Conservation (phyloP, 2,888 invertebrate genomes). For the Lasioglossum leucozonium region DNA sequence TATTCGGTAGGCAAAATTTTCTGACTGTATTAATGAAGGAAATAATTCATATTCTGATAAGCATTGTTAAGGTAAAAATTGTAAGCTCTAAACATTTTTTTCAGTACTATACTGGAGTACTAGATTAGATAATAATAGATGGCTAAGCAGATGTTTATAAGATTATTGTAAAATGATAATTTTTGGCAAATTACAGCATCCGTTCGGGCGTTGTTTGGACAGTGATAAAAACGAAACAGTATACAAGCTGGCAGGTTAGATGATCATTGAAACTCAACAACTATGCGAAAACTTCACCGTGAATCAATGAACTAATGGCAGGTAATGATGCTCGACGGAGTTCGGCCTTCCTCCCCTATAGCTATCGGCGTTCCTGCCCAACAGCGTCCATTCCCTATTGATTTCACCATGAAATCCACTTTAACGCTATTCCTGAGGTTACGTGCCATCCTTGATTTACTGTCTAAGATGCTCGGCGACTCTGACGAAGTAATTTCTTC, state of each 20-base stretch:
- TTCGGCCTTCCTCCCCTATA: slow-evolving; percentile 51
- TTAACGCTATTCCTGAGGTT: slow-evolving; percentile 57
- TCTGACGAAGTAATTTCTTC: slow-evolving; percentile 52
- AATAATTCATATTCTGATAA: too few species aligned
- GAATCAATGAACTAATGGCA: slow-evolving; percentile 67
- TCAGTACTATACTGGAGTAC: too few species aligned
- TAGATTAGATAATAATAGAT: too few species aligned
- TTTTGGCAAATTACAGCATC: not conserved
- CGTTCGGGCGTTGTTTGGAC: not conserved
- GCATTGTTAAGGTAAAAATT: too few species aligned
- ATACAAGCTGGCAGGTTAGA: not conserved
- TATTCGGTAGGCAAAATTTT: too few species aligned
- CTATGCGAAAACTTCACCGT: slow-evolving; percentile 62
- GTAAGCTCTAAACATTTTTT: too few species aligned
- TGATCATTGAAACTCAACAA: slow-evolving; percentile 48
- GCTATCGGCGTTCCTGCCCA: slow-evolving; percentile 42
- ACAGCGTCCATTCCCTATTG: slow-evolving; percentile 60
- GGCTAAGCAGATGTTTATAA: too few species aligned
- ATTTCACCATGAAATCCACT: slow-evolving; percentile 65
- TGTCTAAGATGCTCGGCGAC: slow-evolving; percentile 38
- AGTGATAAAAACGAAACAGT: not conserved
- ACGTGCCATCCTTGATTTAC: slow-evolving; percentile 56
- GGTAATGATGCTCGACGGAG: slow-evolving; percentile 67
- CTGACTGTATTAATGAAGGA: too few species aligned
- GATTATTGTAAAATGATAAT: not conserved